A percentile compares a stretch with the other conserved stretches of the same genome.
Conservation (phyloP, 1,140 invertebrate genomes). For the Paracyclopina nana region DNA sequence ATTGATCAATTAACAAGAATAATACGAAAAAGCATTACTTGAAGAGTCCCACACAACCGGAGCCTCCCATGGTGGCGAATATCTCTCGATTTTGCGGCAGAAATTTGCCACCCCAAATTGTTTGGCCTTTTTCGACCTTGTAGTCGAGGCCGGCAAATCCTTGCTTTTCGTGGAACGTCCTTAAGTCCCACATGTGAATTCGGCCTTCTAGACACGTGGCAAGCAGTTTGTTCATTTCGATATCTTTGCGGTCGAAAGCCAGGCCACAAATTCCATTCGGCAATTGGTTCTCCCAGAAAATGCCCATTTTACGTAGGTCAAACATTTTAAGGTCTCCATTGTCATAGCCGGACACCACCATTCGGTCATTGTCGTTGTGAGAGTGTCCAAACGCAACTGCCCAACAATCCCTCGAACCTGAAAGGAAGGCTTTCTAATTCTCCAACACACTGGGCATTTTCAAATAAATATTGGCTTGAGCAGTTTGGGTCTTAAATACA, state of each 20-base stretch:
- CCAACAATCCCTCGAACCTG: constrained; percentile 76
- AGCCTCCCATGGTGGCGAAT: constrained; percentile 74
- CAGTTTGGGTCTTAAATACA: too few relatives aligned
- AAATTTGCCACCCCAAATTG: constrained; percentile 66
- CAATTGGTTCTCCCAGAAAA: constrained; percentile 75
- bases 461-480: too few relatives aligned
- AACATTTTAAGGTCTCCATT: constrained; percentile 93
- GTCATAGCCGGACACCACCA: constrained; percentile 76
- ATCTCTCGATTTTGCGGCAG: constrained; percentile 82
- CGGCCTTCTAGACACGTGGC: constrained; percentile 82
- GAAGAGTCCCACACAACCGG: constrained; percentile 40
- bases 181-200: constrained; percentile 68
- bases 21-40: too few relatives aligned
- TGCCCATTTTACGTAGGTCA: constrained; percentile 59
- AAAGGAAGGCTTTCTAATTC: too few relatives aligned
- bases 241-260: constrained; percentile 85
- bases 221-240: constrained; percentile 83
- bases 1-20: too few relatives aligned
- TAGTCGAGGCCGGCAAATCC: constrained; percentile 59
- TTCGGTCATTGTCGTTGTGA: constrained; percentile 58
- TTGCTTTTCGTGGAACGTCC: constrained; percentile 64
- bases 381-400: constrained; percentile 65
- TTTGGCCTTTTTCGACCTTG: constrained; percentile 42
- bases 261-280: constrained; percentile 78
- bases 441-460: too few relatives aligned